Evolutionary conservation across 2,888 invertebrate genomes (phyloP), one percentile per base, ranked within the genome.

Genomic region (Byasa hedistus): DNA sequence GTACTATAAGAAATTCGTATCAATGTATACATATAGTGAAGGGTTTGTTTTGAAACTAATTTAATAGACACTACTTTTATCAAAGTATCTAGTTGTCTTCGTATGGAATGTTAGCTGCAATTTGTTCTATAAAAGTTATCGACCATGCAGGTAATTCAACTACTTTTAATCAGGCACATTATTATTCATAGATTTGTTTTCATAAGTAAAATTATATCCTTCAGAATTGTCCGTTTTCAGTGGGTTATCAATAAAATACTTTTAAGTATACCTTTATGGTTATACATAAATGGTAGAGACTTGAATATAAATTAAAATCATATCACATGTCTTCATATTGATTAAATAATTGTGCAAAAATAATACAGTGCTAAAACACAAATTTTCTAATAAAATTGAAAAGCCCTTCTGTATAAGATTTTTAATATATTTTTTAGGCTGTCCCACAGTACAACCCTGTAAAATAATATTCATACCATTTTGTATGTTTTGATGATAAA

Each of bases 91-190:
- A 82, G 76, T 81, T 70, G 71, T 72, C 73, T 73, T 75, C 79
- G 85, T 86, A 88, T 87, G 84, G 76, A 78, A 87, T 88, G 89
- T 85, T 90, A 91, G 91, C 91, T 91, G 91, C 91, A 79, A 81
- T 89, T 91, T 90, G 91, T 82, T 84, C 89, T 89, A 84, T 81
- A 81, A 80, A 81, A 83, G 83, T 88, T 85, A 86, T 87, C 88
- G 80, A 76, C 82, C 89, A 89, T 90, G 89, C 90, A 87, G 78
- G 71, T 78, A 77, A 77, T 82, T 83, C 21, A 21, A 15, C 48
- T 48, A 48, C n/a, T 48, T 48, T 0, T 5, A n/a, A 48, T 48
- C 48, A 48, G 39, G 19, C 48, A 48, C 5, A 12, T 48, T 19
- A n/a, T 39, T 15, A 39, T 17, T 39, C 3, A 39, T 39, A 39